Conservation (phyloP, 2,797 vertebrate genomes). For the Chelon auratus region DNA sequence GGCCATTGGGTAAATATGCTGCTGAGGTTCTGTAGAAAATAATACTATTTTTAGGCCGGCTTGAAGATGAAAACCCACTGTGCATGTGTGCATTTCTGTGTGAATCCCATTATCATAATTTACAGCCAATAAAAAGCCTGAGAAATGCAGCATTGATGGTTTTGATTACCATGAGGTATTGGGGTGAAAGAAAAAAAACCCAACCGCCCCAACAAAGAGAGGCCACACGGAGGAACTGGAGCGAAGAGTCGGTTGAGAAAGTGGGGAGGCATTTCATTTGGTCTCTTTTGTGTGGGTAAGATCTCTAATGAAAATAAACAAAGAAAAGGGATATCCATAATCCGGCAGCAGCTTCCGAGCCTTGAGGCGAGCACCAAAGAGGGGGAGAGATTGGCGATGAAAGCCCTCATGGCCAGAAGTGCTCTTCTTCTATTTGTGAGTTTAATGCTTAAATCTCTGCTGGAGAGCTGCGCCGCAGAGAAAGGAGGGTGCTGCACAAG, state of each 20-base stretch:
- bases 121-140: slow-evolving; percentile 81
- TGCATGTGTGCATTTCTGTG: slow-evolving; percentile 69
- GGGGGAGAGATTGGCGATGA: slow-evolving; percentile 56
- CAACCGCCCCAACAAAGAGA: slow-evolving; percentile 67
- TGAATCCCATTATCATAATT: slow-evolving; percentile 84
- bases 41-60: slow-evolving; percentile 37
- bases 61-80: slow-evolving; percentile 48
- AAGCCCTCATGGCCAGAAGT: slow-evolving; percentile 53
- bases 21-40: slow-evolving; percentile 43
- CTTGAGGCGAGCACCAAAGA: slow-evolving; percentile 43
- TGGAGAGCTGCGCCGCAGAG: slow-evolving; percentile 58
- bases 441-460: slow-evolving; percentile 60
- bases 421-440: slow-evolving; percentile 57
- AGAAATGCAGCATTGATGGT: slow-evolving; percentile 80
- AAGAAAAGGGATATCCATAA: slow-evolving; percentile 72
- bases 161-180: slow-evolving; percentile 83
- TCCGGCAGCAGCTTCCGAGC: slow-evolving; percentile 66
- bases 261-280: slow-evolving; percentile 73
- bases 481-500: slow-evolving; percentile 30
- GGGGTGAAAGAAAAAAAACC: slow-evolving; percentile 48
- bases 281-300: slow-evolving; percentile 76
- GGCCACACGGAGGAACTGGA: slow-evolving; percentile 70
- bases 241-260: slow-evolving; percentile 64
- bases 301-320: slow-evolving; percentile 78
- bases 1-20: slow-evolving; percentile 57